These are phyloP conservation scores for Tolmerus cingulatus DNA, from an alignment of 2,888 invertebrate species.

Conservation along the genomic window DNA sequence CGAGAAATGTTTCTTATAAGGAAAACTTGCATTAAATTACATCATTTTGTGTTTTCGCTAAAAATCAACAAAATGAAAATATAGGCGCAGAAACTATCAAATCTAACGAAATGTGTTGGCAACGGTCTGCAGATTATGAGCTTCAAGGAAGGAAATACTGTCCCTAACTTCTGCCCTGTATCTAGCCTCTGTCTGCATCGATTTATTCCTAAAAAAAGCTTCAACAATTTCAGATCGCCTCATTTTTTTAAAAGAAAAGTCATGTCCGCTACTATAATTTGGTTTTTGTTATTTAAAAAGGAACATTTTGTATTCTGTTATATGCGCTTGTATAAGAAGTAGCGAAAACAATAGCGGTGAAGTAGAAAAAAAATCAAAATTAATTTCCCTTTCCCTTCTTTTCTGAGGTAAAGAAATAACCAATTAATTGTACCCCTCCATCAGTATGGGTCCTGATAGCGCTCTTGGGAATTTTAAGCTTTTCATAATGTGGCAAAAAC, in stretches of 20 bases:
- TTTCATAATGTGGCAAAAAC: neutral
- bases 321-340: neutral
- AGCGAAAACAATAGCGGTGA: neutral
- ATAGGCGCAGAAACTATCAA: neutral
- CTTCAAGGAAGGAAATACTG: neutral
- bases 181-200: neutral
- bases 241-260: neutral
- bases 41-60: too few relatives aligned
- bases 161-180: neutral
- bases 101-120: neutral
- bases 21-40: too few relatives aligned
- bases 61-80: neutral
- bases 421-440: conserved; percentile 34
- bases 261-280: neutral
- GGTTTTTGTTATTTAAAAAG: neutral
- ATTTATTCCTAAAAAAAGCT: neutral
- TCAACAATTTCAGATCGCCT: neutral
- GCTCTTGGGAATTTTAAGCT: conserved; percentile 1
- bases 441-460: conserved; percentile 23
- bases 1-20: too few relatives aligned
- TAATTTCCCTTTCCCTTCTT: neutral
- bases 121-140: neutral
- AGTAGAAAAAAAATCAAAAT: neutral
- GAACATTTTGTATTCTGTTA: neutral
- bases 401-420: conserved; percentile 34